Conservation (phyloP, 2,888 invertebrate genomes). For the Cremastinae sp. region DNA sequence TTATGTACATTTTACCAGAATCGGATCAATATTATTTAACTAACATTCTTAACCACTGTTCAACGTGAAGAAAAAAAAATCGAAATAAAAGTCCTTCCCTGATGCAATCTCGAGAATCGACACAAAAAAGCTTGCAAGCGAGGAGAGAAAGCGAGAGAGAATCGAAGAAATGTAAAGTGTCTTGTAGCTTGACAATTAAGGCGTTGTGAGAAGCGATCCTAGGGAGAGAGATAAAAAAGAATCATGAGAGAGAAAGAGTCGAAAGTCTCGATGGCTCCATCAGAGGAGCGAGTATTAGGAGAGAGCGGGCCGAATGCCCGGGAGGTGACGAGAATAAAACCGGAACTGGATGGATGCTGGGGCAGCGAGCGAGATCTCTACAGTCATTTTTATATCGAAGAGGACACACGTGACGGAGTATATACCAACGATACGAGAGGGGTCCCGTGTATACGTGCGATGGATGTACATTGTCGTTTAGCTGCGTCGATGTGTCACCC, state of each 20-base stretch:
- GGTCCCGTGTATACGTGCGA: neutral
- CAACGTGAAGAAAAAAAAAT: no score
- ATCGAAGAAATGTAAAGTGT: constrained; percentile 33
- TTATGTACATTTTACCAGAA: no score
- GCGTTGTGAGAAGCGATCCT: constrained; percentile 31
- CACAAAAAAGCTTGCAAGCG: constrained; percentile 13
- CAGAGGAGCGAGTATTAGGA: constrained; percentile 53
- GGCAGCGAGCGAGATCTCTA: constrained; percentile 36
- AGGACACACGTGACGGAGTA: neutral
- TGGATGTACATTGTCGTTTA: constrained; percentile 34
- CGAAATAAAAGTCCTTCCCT: no score
- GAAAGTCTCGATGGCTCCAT: constrained; percentile 54
- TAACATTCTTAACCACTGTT: no score
- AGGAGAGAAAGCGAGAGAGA: constrained; percentile 21
- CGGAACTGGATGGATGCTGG: constrained; percentile 54
- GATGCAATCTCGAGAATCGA: constrained; percentile 1
- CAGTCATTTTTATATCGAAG: constrained; percentile 34
- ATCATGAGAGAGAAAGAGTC: constrained; percentile 37
- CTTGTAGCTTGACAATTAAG: constrained; percentile 53
- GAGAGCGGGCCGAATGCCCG: constrained; percentile 49
- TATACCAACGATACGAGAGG: neutral
- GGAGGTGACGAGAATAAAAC: constrained; percentile 56
- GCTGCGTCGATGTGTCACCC: constrained; percentile 55
- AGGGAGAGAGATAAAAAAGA: constrained; percentile 10
- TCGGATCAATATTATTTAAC: no score